phyloP scores from a whole-genome alignment of 64 coral and sea anemone species.

The Montipora sp. region DNA sequence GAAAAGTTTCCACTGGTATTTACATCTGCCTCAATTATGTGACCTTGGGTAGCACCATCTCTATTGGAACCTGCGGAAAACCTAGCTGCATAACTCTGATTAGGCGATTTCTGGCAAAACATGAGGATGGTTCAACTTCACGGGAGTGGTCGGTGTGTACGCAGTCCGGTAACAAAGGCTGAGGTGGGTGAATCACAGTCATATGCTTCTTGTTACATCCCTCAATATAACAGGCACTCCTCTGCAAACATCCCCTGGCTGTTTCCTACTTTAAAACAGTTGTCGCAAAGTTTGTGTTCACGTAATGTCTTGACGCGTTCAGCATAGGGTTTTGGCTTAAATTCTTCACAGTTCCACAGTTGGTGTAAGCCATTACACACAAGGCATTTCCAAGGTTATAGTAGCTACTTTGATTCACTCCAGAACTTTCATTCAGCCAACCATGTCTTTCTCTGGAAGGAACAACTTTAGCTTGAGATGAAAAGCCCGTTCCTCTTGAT shows the following conservation, averaged over 20 bases:
- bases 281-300: constrained; percentile 40
- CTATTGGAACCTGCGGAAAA: background rate
- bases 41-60: background rate
- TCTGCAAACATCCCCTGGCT: constrained; percentile 19
- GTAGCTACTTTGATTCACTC: background rate
- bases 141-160: background rate
- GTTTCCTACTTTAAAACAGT: constrained; percentile 42
- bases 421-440: background rate
- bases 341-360: background rate
- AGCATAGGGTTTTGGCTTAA: background rate
- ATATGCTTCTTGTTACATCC: constrained; percentile 16
- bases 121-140: background rate
- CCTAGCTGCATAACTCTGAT: background rate
- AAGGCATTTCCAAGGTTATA: background rate
- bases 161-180: background rate
- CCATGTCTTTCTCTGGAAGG: background rate
- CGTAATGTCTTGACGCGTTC: background rate
- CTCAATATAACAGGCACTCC: constrained; percentile 14
- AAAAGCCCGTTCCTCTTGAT: background rate
- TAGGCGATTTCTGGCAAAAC: background rate
- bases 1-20: background rate
- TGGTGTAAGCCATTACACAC: background rate
- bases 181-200: background rate
- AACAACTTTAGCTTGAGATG: background rate
- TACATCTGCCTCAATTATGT: background rate